A percentile compares a stretch with the other conserved stretches of the same genome.
Conservation (phyloP, 2,888 invertebrate genomes). For the Tetanocera ferruginea region DNA sequence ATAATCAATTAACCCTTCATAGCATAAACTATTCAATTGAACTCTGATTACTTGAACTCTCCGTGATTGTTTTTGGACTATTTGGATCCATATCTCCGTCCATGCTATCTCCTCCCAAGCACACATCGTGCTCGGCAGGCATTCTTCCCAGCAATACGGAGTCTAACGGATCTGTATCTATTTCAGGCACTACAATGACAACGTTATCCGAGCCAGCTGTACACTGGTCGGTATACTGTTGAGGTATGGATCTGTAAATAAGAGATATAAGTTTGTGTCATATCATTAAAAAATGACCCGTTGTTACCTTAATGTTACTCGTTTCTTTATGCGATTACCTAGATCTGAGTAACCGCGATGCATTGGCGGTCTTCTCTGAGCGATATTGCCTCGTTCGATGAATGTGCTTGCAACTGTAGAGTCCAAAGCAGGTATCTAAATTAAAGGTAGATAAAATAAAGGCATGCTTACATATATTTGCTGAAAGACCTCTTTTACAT, state of each 20-base stretch:
- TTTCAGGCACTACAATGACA: constrained; percentile 72
- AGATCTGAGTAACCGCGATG: constrained; percentile 82
- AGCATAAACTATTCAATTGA: neutral
- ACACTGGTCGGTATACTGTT: constrained; percentile 64
- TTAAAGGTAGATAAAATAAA: neutral
- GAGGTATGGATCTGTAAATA: constrained; percentile 69
- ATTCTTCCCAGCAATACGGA: constrained; percentile 53
- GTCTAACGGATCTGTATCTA: constrained; percentile 63
- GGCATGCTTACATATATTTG: neutral
- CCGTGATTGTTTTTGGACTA: constrained; percentile 73
- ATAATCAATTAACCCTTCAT: neutral
- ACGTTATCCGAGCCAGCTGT: constrained; percentile 64
- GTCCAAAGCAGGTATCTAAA: constrained; percentile 81
- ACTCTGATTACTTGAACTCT: constrained; percentile 74
- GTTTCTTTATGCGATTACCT: constrained; percentile 84
- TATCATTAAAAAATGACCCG: neutral
- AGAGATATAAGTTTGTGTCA: neutral
- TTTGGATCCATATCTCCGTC: constrained; percentile 70
- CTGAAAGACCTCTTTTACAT: neutral
- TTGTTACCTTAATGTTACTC: constrained; percentile 84
- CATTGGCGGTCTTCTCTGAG: constrained; percentile 71
- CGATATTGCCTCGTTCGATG: constrained; percentile 56
- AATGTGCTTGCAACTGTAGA: constrained; percentile 78
- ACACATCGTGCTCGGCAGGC: constrained; percentile 53
- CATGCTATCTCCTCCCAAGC: constrained; percentile 49